A percentile compares a stretch with the other conserved stretches of the same genome.
Evolutionary conservation across 1,140 invertebrate species (phyloP).

Genomic region (Ectropis grisescens): DNA sequence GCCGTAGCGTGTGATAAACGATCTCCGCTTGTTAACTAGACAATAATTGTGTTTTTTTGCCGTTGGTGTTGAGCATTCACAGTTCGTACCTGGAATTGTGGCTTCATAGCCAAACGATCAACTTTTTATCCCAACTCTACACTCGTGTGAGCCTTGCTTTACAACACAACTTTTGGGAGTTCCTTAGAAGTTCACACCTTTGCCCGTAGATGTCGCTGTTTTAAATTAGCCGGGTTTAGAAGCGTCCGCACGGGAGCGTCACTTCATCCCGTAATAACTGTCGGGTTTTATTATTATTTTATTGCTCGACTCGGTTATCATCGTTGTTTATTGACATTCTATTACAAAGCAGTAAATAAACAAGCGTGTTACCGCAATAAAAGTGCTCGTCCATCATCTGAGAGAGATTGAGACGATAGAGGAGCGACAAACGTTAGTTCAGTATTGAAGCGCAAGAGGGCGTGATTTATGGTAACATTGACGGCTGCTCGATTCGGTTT

Average conservation of each 20-base stretch:
- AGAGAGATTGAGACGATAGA: conserved; percentile 39
- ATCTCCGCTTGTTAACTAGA: conserved; percentile 25
- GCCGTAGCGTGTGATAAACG: conserved; percentile 33
- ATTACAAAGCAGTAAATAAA: conserved; percentile 42
- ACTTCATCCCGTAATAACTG: conserved; percentile 20
- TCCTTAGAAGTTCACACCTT: conserved; percentile 28
- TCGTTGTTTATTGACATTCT: conserved; percentile 38
- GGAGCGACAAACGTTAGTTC: conserved; percentile 36
- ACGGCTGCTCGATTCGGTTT: conserved; percentile 30
- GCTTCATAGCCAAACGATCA: too few species aligned
- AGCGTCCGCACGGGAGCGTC: conserved; percentile 12
- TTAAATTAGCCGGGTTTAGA: conserved; percentile 11
- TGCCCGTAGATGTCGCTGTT: conserved; percentile 46
- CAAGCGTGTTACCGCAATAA: conserved; percentile 38
- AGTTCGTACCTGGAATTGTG: too few species aligned
- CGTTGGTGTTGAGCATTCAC: too few species aligned
- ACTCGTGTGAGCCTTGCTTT: too few species aligned
- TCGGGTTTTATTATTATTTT: conserved; percentile 36
- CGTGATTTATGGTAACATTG: conserved; percentile 42
- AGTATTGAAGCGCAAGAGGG: conserved; percentile 31
- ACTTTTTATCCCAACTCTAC: too few species aligned
- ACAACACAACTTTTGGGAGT: too few species aligned
- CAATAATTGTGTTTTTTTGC: conserved; percentile 16
- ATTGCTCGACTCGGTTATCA: conserved; percentile 24
- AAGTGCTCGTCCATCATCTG: conserved; percentile 37